These are phyloP conservation scores for Caenorhabditis latens DNA, from an alignment of 1,140 invertebrate species.

Conservation along the genomic window DNA sequence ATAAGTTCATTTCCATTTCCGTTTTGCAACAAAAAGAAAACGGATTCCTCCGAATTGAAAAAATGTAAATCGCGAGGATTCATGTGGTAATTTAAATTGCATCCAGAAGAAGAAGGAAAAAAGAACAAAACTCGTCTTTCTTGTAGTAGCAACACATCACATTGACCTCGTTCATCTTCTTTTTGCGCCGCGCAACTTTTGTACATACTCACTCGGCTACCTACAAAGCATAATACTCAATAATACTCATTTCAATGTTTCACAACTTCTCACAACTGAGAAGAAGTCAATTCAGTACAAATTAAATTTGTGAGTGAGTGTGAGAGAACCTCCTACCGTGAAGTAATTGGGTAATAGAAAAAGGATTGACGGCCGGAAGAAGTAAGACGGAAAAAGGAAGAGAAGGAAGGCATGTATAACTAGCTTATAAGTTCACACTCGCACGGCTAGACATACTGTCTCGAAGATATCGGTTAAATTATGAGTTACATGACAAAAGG, in stretches of 20 bases:
- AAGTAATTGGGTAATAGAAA: constrained; percentile 50
- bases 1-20: constrained; percentile 13
- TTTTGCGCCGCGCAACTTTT: constrained; percentile 52
- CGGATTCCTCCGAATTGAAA: not conserved
- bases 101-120: constrained; percentile 26
- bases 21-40: constrained; percentile 20
- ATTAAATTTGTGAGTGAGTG: constrained; percentile 1
- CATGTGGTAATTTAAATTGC: constrained; percentile 56
- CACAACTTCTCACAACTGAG: no score
- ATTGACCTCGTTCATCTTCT: constrained; percentile 54
- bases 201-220: constrained; percentile 28
- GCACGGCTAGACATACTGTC: not conserved
- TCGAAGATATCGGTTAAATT: not conserved
- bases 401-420: not conserved
- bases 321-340: not conserved
- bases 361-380: not conserved
- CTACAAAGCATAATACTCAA: constrained; percentile 35
- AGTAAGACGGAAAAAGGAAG: not conserved
- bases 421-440: constrained; percentile 18
- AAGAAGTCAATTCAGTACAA: constrained; percentile 14
- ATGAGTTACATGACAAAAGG: not conserved
- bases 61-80: constrained; percentile 42
- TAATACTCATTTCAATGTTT: constrained; percentile 16
- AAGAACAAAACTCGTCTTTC: constrained; percentile 40
- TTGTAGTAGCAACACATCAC: constrained; percentile 45